A percentile compares a stretch with the other conserved stretches of the same genome.
Conservation (phyloP, 2,113 vertebrate genomes). For the Stercorarius parasiticus region DNA sequence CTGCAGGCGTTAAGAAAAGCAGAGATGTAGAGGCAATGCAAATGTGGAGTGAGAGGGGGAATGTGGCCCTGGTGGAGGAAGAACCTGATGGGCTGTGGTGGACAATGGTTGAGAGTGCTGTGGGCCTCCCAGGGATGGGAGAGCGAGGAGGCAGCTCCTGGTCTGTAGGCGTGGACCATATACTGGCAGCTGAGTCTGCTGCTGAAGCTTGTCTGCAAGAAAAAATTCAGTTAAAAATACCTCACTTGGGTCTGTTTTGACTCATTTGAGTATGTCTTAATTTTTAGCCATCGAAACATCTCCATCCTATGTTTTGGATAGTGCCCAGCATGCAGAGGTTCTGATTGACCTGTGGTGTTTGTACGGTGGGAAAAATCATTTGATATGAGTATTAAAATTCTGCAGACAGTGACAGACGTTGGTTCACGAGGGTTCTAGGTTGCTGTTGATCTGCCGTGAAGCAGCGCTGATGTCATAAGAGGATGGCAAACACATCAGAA, state of each 20-base stretch:
- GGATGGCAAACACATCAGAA: not conserved
- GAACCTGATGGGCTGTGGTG: not conserved
- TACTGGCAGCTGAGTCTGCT: not conserved
- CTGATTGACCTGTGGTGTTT: not conserved
- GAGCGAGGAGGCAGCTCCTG: not conserved
- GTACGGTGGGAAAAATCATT: fast-evolving
- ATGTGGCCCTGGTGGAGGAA: fast-evolving
- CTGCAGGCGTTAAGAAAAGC: not conserved
- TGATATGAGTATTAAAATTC: not conserved
- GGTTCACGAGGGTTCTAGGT: not conserved
- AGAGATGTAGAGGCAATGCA: fast-evolving
- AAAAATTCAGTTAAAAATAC: not conserved
- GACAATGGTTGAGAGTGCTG: fast-evolving
- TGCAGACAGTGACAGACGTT: fast-evolving
- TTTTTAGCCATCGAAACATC: not conserved
- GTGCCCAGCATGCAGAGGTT: fast-evolving
- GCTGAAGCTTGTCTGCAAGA: not conserved
- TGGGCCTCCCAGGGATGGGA: not conserved
- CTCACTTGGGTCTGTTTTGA: not conserved
- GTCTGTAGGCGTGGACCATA: not conserved
- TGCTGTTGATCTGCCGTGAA: not conserved
- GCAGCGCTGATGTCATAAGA: not conserved
- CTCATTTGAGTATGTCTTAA: not conserved
- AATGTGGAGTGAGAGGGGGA: fast-evolving
- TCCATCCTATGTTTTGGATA: not conserved